These are phyloP conservation scores for Scaptomyza reducta DNA, from an alignment of 2,888 invertebrate genomes.

Conservation along the genomic window DNA sequence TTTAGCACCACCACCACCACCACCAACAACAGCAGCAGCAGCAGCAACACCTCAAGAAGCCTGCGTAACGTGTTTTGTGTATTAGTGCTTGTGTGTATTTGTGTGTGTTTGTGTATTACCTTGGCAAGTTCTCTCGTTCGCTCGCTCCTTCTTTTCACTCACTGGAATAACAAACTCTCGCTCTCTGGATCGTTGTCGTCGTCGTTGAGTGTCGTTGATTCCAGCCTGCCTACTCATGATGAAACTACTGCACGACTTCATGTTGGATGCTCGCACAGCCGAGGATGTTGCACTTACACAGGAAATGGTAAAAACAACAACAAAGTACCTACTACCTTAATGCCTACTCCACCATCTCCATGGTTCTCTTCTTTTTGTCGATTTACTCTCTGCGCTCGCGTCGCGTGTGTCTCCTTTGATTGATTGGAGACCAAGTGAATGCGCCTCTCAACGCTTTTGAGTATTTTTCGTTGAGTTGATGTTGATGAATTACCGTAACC, in stretches of 20 bases:
- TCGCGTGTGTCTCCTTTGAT: conserved; percentile 43
- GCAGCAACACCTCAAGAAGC: conserved; percentile 23
- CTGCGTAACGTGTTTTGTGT: conserved; percentile 57
- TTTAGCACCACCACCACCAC: conserved; percentile 46
- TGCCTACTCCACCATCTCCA: not conserved
- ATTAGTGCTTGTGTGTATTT: conserved; percentile 11
- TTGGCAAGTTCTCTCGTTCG: conserved; percentile 31
- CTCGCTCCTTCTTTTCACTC: conserved; percentile 30
- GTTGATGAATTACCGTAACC: conserved; percentile 18
- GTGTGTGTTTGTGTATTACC: conserved; percentile 13
- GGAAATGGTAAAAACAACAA: conserved; percentile 82
- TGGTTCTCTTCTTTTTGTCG: conserved; percentile 34
- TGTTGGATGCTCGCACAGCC: conserved; percentile 84
- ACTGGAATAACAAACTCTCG: conserved; percentile 35
- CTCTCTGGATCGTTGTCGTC: conserved; percentile 44
- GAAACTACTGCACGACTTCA: conserved; percentile 84
- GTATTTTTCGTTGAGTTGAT: conserved; percentile 13
- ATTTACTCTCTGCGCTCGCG: too few species aligned
- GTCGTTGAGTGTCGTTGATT: conserved; percentile 17
- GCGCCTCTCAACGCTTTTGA: conserved; percentile 9
- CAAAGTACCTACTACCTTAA: conserved; percentile 9
- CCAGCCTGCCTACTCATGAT: conserved; percentile 76
- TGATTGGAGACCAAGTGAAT: conserved; percentile 33
- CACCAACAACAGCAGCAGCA: conserved; percentile 24
- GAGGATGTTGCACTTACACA: conserved; percentile 82